phyloP scores from a whole-genome alignment of 2,797 vertebrate genomes.

The Pangasius krempfi region DNA sequence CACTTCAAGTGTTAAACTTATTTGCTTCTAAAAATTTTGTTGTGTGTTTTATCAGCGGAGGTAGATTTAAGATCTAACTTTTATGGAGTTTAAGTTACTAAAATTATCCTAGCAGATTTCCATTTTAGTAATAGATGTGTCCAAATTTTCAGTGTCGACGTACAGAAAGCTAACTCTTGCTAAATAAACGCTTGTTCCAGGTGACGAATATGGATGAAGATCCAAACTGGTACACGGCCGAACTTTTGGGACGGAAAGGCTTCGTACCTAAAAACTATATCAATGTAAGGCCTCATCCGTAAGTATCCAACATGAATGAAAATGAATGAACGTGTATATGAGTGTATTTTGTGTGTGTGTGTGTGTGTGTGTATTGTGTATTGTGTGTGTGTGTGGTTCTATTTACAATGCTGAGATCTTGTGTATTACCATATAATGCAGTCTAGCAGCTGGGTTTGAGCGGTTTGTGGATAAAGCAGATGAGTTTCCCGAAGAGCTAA shows the following conservation, averaged over 20 bases:
- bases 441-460: too few species aligned
- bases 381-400: background rate
- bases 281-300: constrained; percentile 90
- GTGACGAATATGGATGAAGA: constrained; percentile 98
- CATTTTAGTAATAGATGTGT: background rate
- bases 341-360: too few species aligned
- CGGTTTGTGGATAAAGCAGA: too few species aligned
- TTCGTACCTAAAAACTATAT: constrained; percentile 97
- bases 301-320: constrained; percentile 69
- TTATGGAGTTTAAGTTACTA: too few species aligned
- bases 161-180: background rate
- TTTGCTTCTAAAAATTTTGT: background rate
- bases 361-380: background rate
- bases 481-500: background rate
- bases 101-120: background rate
- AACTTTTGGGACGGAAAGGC: constrained; percentile 86
- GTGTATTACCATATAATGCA: background rate
- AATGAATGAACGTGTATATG: background rate
- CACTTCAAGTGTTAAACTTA: too few species aligned
- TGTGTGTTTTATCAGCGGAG: too few species aligned
- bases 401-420: background rate
- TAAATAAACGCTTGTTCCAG: constrained; percentile 65
- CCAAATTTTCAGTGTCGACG: background rate
- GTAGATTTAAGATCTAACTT: too few species aligned
- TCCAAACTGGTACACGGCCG: constrained; percentile 96